Conservation (phyloP, 1,140 invertebrate species). For the Drosophila jambulina region DNA sequence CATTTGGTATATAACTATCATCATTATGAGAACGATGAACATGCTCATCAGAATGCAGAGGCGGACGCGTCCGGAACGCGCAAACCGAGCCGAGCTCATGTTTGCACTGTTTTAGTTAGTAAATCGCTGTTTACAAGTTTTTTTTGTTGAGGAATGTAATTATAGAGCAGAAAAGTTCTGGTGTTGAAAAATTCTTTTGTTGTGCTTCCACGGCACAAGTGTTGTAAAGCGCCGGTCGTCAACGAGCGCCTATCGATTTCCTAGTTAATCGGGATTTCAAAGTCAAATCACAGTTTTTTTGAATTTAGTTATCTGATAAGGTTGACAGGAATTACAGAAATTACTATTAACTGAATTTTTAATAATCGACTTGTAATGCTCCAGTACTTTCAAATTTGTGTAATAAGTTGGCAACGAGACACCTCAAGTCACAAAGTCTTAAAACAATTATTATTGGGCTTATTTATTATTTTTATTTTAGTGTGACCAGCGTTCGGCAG, state of each 20-base stretch:
- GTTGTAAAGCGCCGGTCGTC: conserved; percentile 4
- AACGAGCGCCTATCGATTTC: conserved; percentile 6
- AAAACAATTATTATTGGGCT: too few relatives aligned
- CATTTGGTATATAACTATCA: conserved; percentile 86
- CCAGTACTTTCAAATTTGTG: too few relatives aligned
- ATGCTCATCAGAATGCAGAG: conserved; percentile 85
- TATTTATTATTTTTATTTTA: neutral
- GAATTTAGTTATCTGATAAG: neutral
- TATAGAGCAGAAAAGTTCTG: conserved; percentile 37
- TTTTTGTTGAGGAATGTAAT: conserved; percentile 29
- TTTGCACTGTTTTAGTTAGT: conserved; percentile 22
- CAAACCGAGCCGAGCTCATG: conserved; percentile 86
- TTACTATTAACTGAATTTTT: too few relatives aligned
- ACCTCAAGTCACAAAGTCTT: too few relatives aligned
- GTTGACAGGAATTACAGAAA: too few relatives aligned
- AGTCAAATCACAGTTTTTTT: neutral
- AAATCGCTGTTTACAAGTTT: conserved; percentile 13
- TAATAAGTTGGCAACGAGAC: too few relatives aligned
- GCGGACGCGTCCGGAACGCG: conserved; percentile 86
- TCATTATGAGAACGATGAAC: conserved; percentile 85
- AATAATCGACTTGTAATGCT: too few relatives aligned
- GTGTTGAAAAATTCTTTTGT: conserved; percentile 52
- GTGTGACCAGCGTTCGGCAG: neutral
- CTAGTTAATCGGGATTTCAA: neutral
- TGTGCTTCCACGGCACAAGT: conserved; percentile 28